Conservation (phyloP, 2,888 invertebrate genomes). For the Heliconius ethilla region DNA sequence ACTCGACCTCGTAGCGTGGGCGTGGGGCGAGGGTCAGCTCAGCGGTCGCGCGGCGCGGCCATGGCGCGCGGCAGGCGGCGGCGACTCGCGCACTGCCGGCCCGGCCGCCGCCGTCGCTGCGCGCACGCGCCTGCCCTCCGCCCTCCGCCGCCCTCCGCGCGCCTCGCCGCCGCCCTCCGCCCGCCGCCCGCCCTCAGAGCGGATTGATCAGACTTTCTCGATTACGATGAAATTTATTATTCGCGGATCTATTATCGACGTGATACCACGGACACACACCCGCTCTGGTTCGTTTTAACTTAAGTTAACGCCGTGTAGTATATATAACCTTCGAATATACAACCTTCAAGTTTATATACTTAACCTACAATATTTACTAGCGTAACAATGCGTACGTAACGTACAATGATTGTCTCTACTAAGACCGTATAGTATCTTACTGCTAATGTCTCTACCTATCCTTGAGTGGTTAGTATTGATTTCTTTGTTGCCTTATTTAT, state of each 20-base stretch:
- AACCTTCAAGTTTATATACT: background rate
- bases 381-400: slow-evolving; percentile 14
- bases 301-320: background rate
- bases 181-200: slow-evolving; percentile 52
- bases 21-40: slow-evolving; percentile 59
- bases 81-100: slow-evolving; percentile 72
- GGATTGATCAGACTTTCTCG: slow-evolving; percentile 76
- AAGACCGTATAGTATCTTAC: slow-evolving; percentile 22
- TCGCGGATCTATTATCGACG: slow-evolving; percentile 77
- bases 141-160: slow-evolving; percentile 17
- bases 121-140: slow-evolving; percentile 48
- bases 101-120: slow-evolving; percentile 56
- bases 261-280: slow-evolving; percentile 51
- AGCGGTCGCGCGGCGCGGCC: slow-evolving; percentile 73
- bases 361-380: background rate
- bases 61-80: slow-evolving; percentile 73
- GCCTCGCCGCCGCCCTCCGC: slow-evolving; percentile 46
- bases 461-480: slow-evolving; percentile 44
- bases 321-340: background rate
- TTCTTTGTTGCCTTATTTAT: slow-evolving; percentile 43
- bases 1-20: slow-evolving; percentile 61
- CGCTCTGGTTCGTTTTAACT: background rate
- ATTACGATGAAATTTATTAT: slow-evolving; percentile 80
- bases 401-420: slow-evolving; percentile 10
- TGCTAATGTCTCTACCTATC: slow-evolving; percentile 29